phyloP scores from a whole-genome alignment of 1,140 invertebrate genomes.

The Brachionus koreanus region DNA sequence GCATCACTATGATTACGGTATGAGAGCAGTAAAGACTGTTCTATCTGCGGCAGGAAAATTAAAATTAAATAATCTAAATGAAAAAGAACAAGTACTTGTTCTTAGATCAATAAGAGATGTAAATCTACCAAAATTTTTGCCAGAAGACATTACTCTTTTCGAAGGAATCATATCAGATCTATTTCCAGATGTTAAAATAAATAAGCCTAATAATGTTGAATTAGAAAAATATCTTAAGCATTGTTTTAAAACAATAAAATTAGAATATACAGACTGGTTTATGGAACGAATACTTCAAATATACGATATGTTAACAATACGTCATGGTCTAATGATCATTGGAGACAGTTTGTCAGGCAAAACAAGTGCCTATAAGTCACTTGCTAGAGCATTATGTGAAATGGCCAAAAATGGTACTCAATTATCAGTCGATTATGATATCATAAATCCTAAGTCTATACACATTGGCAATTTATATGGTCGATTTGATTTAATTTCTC shows the following conservation, averaged over 20 bases:
- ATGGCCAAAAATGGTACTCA: conserved; percentile 58
- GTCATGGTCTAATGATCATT: conserved; percentile 59
- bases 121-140: conserved; percentile 79
- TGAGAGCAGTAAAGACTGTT: conserved; percentile 61
- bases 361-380: conserved; percentile 53
- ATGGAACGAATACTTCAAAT: conserved; percentile 59
- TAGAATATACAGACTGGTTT: conserved; percentile 57
- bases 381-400: conserved; percentile 53
- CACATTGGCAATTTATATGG: conserved; percentile 60
- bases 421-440: conserved; percentile 53
- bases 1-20: conserved; percentile 86
- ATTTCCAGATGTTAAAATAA: conserved; percentile 45
- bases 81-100: conserved; percentile 36
- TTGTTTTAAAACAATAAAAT: conserved; percentile 52
- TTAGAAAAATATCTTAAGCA: conserved; percentile 51
- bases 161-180: conserved; percentile 19
- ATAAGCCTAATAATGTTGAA: neutral
- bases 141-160: conserved; percentile 17
- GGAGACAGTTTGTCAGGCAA: conserved; percentile 57
- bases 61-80: conserved; percentile 70
- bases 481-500: conserved; percentile 58
- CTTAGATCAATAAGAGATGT: conserved; percentile 71
- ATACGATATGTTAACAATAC: conserved; percentile 58
- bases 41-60: conserved; percentile 49
- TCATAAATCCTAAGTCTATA: conserved; percentile 60